Percentiles rank a stretch among this genome's conserved stretches.
Conservation (phyloP, 1,140 invertebrate genomes). For the Rhopalosiphum maidis region DNA sequence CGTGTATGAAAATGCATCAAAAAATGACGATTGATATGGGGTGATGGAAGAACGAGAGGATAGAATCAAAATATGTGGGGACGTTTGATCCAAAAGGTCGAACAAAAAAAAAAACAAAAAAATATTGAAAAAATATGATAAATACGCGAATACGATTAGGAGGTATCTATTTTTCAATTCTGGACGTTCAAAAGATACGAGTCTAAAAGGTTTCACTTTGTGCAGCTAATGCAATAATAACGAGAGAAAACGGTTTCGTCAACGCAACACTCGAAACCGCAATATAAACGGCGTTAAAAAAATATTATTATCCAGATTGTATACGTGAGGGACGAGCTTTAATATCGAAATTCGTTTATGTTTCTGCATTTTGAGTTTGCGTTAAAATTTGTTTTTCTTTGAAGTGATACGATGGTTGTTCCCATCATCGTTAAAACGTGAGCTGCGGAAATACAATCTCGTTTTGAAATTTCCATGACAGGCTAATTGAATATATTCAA, state of each 20-base stretch:
- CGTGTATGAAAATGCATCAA: background rate
- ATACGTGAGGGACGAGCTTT: background rate
- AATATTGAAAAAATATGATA: background rate
- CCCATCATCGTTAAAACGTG: background rate
- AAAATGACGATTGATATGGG: background rate
- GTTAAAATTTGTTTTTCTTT: constrained; percentile 2
- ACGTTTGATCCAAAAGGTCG: background rate
- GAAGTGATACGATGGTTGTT: background rate
- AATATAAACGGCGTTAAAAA: background rate
- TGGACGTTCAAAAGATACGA: background rate
- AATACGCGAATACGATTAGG: background rate
- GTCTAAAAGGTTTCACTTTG: background rate
- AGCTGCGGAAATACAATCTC: background rate
- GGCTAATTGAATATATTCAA: constrained; percentile 11
- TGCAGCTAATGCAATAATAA: background rate
- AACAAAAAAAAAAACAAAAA: background rate
- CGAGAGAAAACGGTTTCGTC: background rate
- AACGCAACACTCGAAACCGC: background rate
- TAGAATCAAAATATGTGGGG: background rate
- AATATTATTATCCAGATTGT: background rate
- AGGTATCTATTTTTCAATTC: background rate
- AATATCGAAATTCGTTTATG: constrained; percentile 20
- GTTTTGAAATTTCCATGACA: background rate
- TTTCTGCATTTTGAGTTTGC: background rate
- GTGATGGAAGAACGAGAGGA: background rate